phyloP scores from a whole-genome alignment of 2,113 vertebrate species.

The Thymallus thymallus region DNA sequence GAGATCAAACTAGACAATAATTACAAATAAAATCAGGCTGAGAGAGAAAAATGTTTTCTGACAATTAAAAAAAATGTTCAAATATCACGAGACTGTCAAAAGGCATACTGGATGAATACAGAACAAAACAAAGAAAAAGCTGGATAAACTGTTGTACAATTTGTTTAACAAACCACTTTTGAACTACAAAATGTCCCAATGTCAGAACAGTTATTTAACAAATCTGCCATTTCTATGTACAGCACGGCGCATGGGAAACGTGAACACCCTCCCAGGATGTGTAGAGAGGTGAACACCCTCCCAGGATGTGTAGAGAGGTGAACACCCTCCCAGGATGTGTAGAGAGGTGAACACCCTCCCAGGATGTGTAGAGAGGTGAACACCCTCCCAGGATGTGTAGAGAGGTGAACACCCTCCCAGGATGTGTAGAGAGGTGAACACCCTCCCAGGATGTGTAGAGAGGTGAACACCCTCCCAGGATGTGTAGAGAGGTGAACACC shows the following conservation, averaged over 20 bases:
- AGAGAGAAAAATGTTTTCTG: neutral
- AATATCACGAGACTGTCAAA: constrained; percentile 11
- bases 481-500: constrained; percentile 7
- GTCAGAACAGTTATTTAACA: constrained; percentile 17
- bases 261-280: constrained; percentile 9
- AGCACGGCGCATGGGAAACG: constrained; percentile 39
- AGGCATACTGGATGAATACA: constrained; percentile 23
- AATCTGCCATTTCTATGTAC: constrained; percentile 31
- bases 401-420: constrained; percentile 11
- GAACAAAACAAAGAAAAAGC: constrained; percentile 39
- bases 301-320: constrained; percentile 15
- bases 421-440: constrained; percentile 4
- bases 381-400: too few species aligned
- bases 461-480: constrained; percentile 10
- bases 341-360: too few species aligned
- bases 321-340: too few species aligned
- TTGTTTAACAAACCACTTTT: constrained; percentile 22
- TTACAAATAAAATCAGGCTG: too few species aligned
- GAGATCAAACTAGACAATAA: too few species aligned
- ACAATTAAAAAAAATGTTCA: neutral
- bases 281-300: constrained; percentile 17
- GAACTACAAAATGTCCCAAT: constrained; percentile 27
- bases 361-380: constrained; percentile 15
- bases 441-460: constrained; percentile 12
- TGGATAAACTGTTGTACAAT: constrained; percentile 32